A percentile compares a stretch with the other conserved stretches of the same genome.
phyloP scores from a whole-genome alignment of 2,797 vertebrate species.

The Alcedo atthis region DNA sequence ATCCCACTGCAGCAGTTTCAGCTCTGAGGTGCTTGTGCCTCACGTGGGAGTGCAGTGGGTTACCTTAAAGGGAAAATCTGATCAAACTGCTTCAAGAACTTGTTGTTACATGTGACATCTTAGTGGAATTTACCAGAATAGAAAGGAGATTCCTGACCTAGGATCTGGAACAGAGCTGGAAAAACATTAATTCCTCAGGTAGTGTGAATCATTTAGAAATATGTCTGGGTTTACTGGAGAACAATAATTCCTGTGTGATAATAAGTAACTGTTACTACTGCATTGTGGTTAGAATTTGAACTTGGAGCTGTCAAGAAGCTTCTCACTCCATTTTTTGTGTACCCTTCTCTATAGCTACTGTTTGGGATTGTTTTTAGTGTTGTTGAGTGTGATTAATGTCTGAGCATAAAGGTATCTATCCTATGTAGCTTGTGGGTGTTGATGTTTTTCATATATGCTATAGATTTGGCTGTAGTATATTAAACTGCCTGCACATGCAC shows the following conservation, averaged over 20 bases:
- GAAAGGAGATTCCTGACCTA: conserved; percentile 52
- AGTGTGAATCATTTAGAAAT: conserved; percentile 45
- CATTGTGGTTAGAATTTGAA: neutral
- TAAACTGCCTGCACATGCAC: neutral
- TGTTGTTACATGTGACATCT: conserved; percentile 69
- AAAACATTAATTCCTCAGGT: conserved; percentile 32
- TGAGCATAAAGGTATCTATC: neutral
- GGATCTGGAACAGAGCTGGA: conserved; percentile 47
- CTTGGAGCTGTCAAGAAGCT: neutral
- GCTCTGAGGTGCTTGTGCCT: conserved; percentile 53
- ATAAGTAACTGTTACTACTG: neutral
- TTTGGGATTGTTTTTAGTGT: neutral
- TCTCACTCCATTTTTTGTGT: neutral
- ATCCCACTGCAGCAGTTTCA: conserved; percentile 67
- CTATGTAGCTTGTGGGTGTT: neutral
- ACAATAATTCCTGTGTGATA: neutral
- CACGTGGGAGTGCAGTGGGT: conserved; percentile 53
- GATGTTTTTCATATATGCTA: neutral
- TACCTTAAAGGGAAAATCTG: conserved; percentile 65
- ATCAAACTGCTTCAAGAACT: conserved; percentile 64
- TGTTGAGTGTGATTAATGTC: neutral
- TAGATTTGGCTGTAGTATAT: neutral
- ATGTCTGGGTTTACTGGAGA: neutral
- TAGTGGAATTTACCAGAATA: conserved; percentile 54
- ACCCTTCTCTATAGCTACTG: neutral